These are phyloP conservation scores for Drosophila truncata DNA, from an alignment of 1,140 invertebrate species.

Conservation along the genomic window DNA sequence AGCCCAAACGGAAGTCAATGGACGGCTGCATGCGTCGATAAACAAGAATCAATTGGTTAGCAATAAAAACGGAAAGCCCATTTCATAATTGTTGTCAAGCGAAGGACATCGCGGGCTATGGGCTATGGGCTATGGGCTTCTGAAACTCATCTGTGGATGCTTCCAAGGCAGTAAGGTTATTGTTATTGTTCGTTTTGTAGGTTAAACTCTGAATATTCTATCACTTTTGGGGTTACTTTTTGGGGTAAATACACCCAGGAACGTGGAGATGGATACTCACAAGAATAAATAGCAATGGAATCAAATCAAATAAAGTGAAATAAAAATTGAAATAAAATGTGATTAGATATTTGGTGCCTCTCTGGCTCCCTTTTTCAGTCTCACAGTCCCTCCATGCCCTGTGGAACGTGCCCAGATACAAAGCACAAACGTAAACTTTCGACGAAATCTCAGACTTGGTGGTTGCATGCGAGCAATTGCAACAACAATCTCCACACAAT, in stretches of 20 bases:
- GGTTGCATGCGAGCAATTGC: constrained; percentile 49
- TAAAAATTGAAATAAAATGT: constrained; percentile 78
- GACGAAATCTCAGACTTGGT: constrained; percentile 64
- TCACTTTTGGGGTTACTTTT: background rate
- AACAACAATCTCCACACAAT: constrained; percentile 34
- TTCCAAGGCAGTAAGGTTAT: background rate
- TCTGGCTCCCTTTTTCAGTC: constrained; percentile 1
- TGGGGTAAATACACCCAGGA: constrained; percentile 1
- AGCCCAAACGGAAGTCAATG: constrained; percentile 1
- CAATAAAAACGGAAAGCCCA: constrained; percentile 26
- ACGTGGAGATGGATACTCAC: constrained; percentile 26
- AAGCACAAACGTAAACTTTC: constrained; percentile 52
- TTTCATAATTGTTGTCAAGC: constrained; percentile 11
- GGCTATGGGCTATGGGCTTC: background rate
- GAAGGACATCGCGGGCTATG: background rate
- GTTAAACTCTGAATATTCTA: constrained; percentile 1
- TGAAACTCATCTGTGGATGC: background rate
- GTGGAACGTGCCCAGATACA: constrained; percentile 56
- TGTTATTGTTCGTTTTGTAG: constrained; percentile 2
- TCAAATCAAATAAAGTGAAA: constrained; percentile 74
- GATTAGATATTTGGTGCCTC: constrained; percentile 55
- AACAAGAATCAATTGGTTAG: constrained; percentile 66
- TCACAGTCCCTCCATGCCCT: constrained; percentile 3
- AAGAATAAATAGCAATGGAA: constrained; percentile 58
- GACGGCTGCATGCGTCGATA: constrained; percentile 55